phyloP scores from a whole-genome alignment of 2,797 vertebrate genomes.

The Pipistrellus pygmaeus region DNA sequence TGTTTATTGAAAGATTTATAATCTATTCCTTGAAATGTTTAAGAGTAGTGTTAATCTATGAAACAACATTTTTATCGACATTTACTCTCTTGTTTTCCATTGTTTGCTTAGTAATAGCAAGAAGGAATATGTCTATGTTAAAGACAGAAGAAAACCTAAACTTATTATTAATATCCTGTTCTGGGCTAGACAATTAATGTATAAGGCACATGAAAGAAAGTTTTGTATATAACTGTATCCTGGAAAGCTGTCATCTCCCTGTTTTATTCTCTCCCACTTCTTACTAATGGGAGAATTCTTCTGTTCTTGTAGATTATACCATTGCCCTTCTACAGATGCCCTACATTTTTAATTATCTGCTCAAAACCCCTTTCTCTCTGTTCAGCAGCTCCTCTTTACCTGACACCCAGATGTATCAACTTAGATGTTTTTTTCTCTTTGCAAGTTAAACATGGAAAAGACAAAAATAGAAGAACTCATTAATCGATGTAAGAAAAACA shows the following conservation, averaged over 20 bases:
- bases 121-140: neutral
- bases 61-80: neutral
- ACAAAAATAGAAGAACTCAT: constrained; percentile 79
- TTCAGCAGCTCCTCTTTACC: constrained; percentile 50
- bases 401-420: constrained; percentile 69
- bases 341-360: constrained; percentile 11
- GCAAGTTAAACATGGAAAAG: constrained; percentile 75
- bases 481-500: constrained; percentile 77
- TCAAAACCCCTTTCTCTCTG: constrained; percentile 5
- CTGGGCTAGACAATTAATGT: neutral
- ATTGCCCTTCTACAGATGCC: constrained; percentile 10
- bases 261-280: neutral
- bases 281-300: neutral
- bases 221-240: neutral
- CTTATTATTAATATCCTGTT: constrained; percentile 37
- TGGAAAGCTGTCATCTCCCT: neutral
- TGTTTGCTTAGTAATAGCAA: neutral
- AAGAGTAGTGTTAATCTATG: constrained; percentile 9
- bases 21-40: constrained; percentile 45
- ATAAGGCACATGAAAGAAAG: neutral
- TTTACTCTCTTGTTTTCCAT: constrained; percentile 42
- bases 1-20: constrained; percentile 36
- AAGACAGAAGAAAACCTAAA: neutral
- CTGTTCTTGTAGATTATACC: neutral
- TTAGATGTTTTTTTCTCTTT: constrained; percentile 53